phyloP scores from a whole-genome alignment of 2,888 invertebrate genomes.

The Tetragnatha montana region DNA sequence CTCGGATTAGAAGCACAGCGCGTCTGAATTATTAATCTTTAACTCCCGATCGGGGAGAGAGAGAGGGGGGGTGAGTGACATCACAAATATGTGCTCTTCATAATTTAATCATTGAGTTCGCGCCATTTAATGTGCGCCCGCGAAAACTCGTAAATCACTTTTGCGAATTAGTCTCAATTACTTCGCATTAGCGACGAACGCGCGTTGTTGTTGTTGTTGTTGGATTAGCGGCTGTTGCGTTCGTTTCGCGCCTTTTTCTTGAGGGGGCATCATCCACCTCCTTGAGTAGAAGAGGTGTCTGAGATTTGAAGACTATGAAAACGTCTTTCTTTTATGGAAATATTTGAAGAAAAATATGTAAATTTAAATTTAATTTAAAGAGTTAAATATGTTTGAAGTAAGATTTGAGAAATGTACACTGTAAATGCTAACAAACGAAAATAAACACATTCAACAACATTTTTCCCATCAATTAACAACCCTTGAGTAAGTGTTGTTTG shows the following conservation, averaged over 20 bases:
- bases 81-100: constrained; percentile 62
- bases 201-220: constrained; percentile 17
- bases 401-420: no score
- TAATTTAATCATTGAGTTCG: constrained; percentile 68
- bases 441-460: no score
- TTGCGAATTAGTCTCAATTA: constrained; percentile 68
- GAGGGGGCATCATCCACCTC: no score
- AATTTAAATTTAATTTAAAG: no score
- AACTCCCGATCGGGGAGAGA: constrained; percentile 53
- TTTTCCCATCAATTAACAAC: no score
- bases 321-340: no score
- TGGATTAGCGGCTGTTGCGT: neutral
- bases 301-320: no score
- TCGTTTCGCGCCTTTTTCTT: neutral
- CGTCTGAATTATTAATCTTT: constrained; percentile 68
- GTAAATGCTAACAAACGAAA: no score
- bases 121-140: constrained; percentile 51
- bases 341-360: no score
- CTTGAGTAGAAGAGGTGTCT: no score
- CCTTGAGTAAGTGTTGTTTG: no score
- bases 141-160: constrained; percentile 67
- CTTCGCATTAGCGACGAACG: constrained; percentile 43
- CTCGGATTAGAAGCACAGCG: constrained; percentile 37
- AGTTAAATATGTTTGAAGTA: no score
- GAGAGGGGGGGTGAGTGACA: constrained; percentile 56